Base-by-base conservation (phyloP, 2,797 vertebrate species). In the Etheostoma nigrum region DNA sequence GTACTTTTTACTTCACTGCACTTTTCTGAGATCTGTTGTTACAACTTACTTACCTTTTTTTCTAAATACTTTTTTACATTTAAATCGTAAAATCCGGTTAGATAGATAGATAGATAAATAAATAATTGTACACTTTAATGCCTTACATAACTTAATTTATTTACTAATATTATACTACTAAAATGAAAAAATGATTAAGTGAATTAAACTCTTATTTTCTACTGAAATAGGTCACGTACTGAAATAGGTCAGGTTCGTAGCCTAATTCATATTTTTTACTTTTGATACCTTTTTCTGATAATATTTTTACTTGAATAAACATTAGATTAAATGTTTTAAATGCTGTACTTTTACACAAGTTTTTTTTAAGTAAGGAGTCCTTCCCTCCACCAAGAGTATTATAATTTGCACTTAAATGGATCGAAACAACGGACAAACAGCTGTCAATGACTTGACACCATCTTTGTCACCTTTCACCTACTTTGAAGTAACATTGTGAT, bases 381-480 rank as follows among this genome's bases (percentile, higher is more conserved):
- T 62, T 33, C 10, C 36, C 19, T 45, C n/a, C 15, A 13, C 15
- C 23, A 18, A 48, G 1, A 48, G 27, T 23, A 51, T 59, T 40
- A 49, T 19, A 15, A 19, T 23, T 21, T 21, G n/a, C 6, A 60
- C 15, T 42, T 47, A 36, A 27, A 27, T 57, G 3, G 5, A 23
- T 64, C 13, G 6, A 65, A 51, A 15, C 12, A 4, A 44, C 42
- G 13, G 42, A 53, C 11, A 4, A 52, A 7, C 42, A 44, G n/a
- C 5, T 67, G 36, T n/a, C 63, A 47, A 49, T 72, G 7, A 68
- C 40, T 55, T 51, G 15, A 36, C 19, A 74, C 51, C 48, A 42
- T 52, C 30, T 15, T 15, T 23, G 75, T 84, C 67, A 89, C 86
- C 88, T 91, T 87, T 89, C 6, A 0, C 74, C 83, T 83, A 79